Evolutionary conservation across 2,888 invertebrate genomes (phyloP).

Genomic region (Diarsia rubi): DNA sequence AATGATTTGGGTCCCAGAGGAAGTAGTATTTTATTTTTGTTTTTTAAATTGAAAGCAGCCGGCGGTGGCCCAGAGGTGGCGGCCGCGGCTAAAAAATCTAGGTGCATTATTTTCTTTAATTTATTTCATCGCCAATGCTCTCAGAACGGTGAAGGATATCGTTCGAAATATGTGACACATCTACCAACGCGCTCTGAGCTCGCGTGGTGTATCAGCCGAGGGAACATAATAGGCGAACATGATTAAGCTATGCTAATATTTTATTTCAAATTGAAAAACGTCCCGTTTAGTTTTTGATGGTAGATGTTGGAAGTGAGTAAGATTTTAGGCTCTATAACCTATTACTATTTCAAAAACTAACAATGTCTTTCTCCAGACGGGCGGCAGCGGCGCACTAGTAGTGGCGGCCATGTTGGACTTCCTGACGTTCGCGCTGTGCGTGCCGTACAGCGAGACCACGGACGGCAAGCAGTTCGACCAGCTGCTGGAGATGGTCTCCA

Average conservation of each 20-base stretch:
- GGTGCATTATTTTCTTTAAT: no score
- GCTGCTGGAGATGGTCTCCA: conserved; percentile 98
- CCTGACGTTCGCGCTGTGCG: conserved; percentile 98
- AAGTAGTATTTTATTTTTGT: no score
- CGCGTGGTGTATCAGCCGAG: no score
- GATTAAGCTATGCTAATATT: no score
- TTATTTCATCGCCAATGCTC: no score
- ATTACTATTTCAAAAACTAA: background rate
- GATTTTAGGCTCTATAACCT: background rate
- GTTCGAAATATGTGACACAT: no score
- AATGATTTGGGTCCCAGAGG: background rate
- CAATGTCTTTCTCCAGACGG: conserved; percentile 90
- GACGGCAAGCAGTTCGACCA: conserved; percentile 99
- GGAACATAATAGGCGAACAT: no score
- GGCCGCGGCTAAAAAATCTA: no score
- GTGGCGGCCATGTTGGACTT: conserved; percentile 99
- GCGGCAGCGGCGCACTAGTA: conserved; percentile 98
- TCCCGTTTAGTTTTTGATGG: background rate
- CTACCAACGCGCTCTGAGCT: no score
- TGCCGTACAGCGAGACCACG: conserved; percentile 99
- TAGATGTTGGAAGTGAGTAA: background rate
- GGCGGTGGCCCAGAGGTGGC: no score
- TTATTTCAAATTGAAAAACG: background rate
- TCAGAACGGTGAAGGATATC: no score
- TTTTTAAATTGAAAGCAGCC: no score